Base-by-base conservation (phyloP, 2,797 vertebrate genomes). In the Catharus ustulatus region DNA sequence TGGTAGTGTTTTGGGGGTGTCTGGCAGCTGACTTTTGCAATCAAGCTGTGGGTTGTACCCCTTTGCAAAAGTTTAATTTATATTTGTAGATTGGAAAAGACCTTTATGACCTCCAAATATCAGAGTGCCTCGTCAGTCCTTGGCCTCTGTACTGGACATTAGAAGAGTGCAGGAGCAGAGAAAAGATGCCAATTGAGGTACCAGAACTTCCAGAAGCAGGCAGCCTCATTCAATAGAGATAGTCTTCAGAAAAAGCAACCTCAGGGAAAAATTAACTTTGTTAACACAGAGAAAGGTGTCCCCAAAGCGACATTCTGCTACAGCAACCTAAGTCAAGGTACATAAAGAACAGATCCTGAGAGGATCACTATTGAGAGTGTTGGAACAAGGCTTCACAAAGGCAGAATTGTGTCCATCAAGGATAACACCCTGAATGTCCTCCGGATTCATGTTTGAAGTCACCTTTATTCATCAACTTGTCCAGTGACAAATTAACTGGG, bases 141-240 rank as follows among this genome's bases (percentile, higher is more conserved):
- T 0, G 0, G 17, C 19, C 30, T 12, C 61, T 6, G 2, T n/a
- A 1, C 15, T 17, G 30, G 30, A 4, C 1, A 0, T 43, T 20
- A 16, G 8, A 23, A 48, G 13, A 20, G 21, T 19, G 16, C 4
- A 38, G 13, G 32, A 62, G 15, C 2, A 58, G 27, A 43, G 51
- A 40, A 58, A 0, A 46, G 20, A 13, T 67, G 45, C n/a, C 42
- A 14, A 32, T 8, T 40, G 73, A 72, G 19, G 11, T 13, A 20
- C 6, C 36, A 45, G 40, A 38, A 13, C 21, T 69, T 38, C 14
- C 9, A 18, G 54, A 58, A 72, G 10, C 1, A 73, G 26, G 55
- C 32, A 63, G 32, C 32, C n/a, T 59, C 16, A 23, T 48, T 48
- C 29, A 26, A 1, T 26, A 14, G 13, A 61, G 21, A 0, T 8